Base-by-base conservation (phyloP, 2,888 invertebrate genomes). In the Endomychus coccineus region DNA sequence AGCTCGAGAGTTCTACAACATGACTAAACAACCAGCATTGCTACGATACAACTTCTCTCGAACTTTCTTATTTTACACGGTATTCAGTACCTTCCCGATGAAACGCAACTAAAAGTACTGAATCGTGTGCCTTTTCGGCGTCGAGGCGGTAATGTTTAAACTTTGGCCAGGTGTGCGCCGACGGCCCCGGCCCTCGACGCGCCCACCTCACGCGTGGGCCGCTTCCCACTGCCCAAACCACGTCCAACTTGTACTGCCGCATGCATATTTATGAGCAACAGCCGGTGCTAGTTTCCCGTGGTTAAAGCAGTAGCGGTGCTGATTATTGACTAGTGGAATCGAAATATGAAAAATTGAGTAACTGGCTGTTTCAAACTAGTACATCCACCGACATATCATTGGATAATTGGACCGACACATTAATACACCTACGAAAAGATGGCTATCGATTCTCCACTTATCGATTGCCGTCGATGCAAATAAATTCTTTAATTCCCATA, bases 231-330 rank as follows among this genome's bases (percentile, higher is more conserved):
- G 52, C 50, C 52, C 43, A 52, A 54, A 54, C 54, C 54, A 51
- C 53, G 51, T 51, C 52, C 54, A 53, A 54, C 55, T 52, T 39
- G 36, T 17, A 16, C 21, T 6, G 21, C 21, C 21, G 36, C 36
- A 52, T 56, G 58, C 59, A 61, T 62, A 61, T 61, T 61, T 60
- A 61, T 62, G 59, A 59, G 53, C 46, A 25, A 25, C 25, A 6
- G 29, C 30, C 30, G 30, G 30, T 36, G 29, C 36, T 30, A 25
- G 36, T 30, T 30, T 17, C 23, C 29, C 22, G 27, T 35, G 21
- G 29, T 40, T 44, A 38, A 45, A 46, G 40, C 43, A 42, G 43
- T 44, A 38, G 39, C 37, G 38, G 43, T 40, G 36, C 25, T 16
- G 5, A n/a, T n/a, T n/a, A n/a, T n/a, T n/a, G n/a, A n/a, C n/a